A percentile compares a stretch with the other conserved stretches of the same genome.
Conservation (phyloP, 2,888 invertebrate species). For the Eubasilissa splendida region DNA sequence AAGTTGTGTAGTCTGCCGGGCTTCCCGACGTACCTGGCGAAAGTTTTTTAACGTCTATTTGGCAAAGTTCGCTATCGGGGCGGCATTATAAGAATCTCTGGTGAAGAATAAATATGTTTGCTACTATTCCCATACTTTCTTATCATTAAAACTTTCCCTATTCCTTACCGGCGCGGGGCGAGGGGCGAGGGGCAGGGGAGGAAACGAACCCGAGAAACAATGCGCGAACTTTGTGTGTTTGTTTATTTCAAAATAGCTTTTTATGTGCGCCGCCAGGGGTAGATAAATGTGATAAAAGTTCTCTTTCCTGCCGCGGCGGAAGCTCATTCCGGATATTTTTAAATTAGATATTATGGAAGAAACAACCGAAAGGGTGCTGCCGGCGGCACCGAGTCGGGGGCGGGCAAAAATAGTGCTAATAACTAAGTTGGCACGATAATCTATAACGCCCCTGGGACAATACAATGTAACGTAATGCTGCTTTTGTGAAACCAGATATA, state of each 20-base stretch:
- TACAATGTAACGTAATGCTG: too few relatives aligned
- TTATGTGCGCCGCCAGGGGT: constrained; percentile 19
- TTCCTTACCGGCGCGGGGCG: constrained; percentile 20
- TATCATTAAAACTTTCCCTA: constrained; percentile 58
- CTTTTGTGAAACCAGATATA: too few relatives aligned
- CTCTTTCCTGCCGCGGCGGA: not conserved
- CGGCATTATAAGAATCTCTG: constrained; percentile 4
- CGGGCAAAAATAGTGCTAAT: not conserved
- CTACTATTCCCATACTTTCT: constrained; percentile 43
- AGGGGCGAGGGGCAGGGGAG: too few relatives aligned
- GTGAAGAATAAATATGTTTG: constrained; percentile 24
- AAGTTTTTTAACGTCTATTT: too few relatives aligned
- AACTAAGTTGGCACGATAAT: too few relatives aligned
- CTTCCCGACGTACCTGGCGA: too few relatives aligned
- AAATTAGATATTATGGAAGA: not conserved
- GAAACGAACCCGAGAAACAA: constrained; percentile 33
- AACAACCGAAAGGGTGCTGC: not conserved
- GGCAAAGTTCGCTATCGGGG: not conserved
- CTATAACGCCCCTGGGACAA: too few relatives aligned
- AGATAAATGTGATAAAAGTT: constrained; percentile 1
- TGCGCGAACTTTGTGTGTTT: constrained; percentile 42
- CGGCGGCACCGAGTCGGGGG: not conserved
- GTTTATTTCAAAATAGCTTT: constrained; percentile 42
- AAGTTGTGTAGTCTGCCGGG: too few relatives aligned
- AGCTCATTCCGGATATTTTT: not conserved